Conservation (phyloP, 2,888 invertebrate genomes). For the Busseola fusca region DNA sequence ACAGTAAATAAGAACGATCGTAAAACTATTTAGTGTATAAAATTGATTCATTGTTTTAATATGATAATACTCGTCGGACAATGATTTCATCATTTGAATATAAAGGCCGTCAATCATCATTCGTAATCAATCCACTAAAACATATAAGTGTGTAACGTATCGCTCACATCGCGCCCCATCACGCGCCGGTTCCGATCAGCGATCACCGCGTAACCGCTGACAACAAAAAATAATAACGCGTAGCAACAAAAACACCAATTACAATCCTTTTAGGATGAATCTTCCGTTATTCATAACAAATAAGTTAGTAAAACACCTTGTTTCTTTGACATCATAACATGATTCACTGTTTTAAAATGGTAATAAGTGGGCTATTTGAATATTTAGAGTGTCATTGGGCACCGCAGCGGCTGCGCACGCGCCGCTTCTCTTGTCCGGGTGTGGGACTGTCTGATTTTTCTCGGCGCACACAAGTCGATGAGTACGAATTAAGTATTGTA, state of each 20-base stretch:
- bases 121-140: constrained; percentile 58
- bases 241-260: constrained; percentile 61
- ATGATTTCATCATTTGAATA: constrained; percentile 61
- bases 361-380: constrained; percentile 70
- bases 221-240: constrained; percentile 47
- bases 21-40: constrained; percentile 58
- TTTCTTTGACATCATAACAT: constrained; percentile 66
- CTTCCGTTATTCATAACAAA: constrained; percentile 64
- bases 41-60: constrained; percentile 65
- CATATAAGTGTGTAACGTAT: constrained; percentile 26
- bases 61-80: constrained; percentile 62
- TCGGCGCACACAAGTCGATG: constrained; percentile 62
- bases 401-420: constrained; percentile 67
- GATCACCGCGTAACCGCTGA: constrained; percentile 12
- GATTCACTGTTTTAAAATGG: constrained; percentile 74
- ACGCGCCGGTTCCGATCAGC: constrained; percentile 18
- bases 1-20: constrained; percentile 59
- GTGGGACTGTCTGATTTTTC: constrained; percentile 64
- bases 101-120: constrained; percentile 60
- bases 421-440: constrained; percentile 74
- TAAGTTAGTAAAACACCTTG: constrained; percentile 64
- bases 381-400: constrained; percentile 68
- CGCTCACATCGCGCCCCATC: background rate
- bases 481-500: constrained; percentile 80
- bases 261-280: constrained; percentile 66